These are phyloP conservation scores for Aphidius colemani DNA, from an alignment of 2,888 invertebrate genomes.

Conservation along the genomic window DNA sequence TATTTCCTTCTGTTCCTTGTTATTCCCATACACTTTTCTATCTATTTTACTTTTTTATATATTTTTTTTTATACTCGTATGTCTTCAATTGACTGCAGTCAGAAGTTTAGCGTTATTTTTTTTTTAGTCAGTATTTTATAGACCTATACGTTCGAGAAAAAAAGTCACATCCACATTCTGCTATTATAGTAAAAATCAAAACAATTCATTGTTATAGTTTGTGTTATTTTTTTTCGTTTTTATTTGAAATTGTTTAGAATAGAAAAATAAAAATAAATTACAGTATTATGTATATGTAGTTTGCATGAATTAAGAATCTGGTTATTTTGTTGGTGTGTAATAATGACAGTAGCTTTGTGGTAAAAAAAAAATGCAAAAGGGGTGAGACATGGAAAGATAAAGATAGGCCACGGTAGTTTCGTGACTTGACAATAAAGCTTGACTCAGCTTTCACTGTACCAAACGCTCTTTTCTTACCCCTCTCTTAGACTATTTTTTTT, in stretches of 20 bases:
- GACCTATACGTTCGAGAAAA: background rate
- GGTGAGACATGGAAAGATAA: slow-evolving; percentile 46
- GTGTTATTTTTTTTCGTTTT: background rate
- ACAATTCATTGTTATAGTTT: too few species aligned
- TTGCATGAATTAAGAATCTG: background rate
- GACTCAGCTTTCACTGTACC: slow-evolving; percentile 43
- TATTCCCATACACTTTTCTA: too few species aligned
- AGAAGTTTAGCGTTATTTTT: slow-evolving; percentile 5
- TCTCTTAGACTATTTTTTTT: slow-evolving; percentile 5
- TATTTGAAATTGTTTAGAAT: background rate
- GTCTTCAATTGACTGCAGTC: slow-evolving; percentile 15
- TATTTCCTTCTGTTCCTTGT: slow-evolving; percentile 7
- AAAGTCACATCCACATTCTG: background rate
- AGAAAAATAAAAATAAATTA: background rate
- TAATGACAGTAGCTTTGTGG: slow-evolving; percentile 17
- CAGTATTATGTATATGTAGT: background rate
- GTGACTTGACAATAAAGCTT: slow-evolving; percentile 59
- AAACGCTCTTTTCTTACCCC: slow-evolving; percentile 33
- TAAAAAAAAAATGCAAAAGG: slow-evolving; percentile 38
- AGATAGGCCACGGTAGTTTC: slow-evolving; percentile 58
- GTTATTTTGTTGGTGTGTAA: slow-evolving; percentile 4
- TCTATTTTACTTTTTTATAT: too few species aligned
- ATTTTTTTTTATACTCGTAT: slow-evolving; percentile 9
- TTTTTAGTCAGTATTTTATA: background rate
- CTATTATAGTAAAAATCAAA: too few species aligned